Evolutionary conservation across 2,888 invertebrate genomes (phyloP).

Genomic region (Odontocerum albicorne): DNA sequence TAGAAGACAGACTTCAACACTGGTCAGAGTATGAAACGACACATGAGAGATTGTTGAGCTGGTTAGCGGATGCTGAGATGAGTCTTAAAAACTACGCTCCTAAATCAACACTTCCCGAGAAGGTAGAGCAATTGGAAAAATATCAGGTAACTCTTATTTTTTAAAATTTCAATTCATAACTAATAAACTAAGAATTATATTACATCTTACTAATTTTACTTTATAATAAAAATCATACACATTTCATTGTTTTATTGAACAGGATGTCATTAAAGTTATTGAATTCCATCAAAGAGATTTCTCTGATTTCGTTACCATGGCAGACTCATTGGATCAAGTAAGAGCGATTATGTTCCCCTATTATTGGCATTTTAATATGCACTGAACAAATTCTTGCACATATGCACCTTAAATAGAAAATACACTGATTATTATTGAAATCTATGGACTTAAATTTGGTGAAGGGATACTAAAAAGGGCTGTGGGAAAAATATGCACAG

Average conservation of each 20-base stretch:
- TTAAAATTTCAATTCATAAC: background rate
- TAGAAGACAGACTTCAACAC: conserved; percentile 83
- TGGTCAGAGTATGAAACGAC: conserved; percentile 91
- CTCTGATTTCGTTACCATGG: conserved; percentile 71
- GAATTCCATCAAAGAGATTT: conserved; percentile 72
- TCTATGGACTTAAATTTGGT: too few species aligned
- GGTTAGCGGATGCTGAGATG: conserved; percentile 86
- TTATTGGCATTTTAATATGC: conserved; percentile 1
- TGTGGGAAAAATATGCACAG: too few species aligned
- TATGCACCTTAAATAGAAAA: background rate
- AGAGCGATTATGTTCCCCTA: conserved; percentile 53
- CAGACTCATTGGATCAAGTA: conserved; percentile 85
- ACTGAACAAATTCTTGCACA: conserved; percentile 12
- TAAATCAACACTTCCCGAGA: conserved; percentile 85
- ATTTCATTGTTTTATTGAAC: conserved; percentile 48
- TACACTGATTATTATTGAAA: too few species aligned
- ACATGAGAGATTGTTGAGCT: conserved; percentile 77
- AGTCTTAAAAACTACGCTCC: conserved; percentile 82
- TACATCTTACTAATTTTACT: conserved; percentile 14
- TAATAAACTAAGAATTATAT: too few species aligned
- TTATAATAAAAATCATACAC: conserved; percentile 24
- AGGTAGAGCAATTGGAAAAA: conserved; percentile 84
- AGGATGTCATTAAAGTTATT: conserved; percentile 76
- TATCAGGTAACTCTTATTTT: conserved; percentile 76
- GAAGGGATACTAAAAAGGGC: too few species aligned